phyloP scores from a whole-genome alignment of 1,140 invertebrate species.

The Leptoteleia sp. region DNA sequence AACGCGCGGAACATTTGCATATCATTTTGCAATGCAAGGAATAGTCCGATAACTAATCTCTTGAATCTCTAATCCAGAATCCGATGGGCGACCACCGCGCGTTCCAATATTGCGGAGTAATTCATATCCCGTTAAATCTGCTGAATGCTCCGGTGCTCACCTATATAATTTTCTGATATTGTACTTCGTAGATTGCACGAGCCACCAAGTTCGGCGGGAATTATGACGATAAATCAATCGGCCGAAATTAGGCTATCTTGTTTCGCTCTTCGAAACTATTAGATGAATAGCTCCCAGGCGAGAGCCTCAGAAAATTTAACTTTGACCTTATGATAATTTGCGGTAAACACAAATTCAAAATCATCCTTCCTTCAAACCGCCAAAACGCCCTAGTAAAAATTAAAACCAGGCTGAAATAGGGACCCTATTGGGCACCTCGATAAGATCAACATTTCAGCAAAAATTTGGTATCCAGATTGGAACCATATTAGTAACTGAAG shows the following conservation, averaged over 20 bases:
- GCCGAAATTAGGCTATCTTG: conserved; percentile 13
- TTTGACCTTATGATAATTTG: too few species aligned
- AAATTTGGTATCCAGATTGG: too few species aligned
- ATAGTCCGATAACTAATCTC: conserved; percentile 5
- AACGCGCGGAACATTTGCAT: background rate
- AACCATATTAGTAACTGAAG: too few species aligned
- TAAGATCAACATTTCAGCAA: too few species aligned
- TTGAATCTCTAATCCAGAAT: conserved; percentile 2
- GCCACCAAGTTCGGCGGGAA: background rate
- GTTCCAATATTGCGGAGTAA: conserved; percentile 11
- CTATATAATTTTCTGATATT: conserved; percentile 1
- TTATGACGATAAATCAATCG: conserved; percentile 7
- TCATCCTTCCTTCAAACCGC: too few species aligned
- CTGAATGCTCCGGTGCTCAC: background rate
- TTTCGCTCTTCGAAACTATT: conserved; percentile 1
- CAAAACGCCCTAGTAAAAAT: too few species aligned
- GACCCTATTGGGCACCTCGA: too few species aligned
- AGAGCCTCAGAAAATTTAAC: too few species aligned
- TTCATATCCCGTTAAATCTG: conserved; percentile 3
- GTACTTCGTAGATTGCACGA: background rate
- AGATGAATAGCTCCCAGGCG: background rate
- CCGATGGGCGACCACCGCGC: background rate
- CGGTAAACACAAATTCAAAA: too few species aligned
- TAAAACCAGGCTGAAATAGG: too few species aligned
- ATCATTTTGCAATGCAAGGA: background rate